phyloP scores from a whole-genome alignment of 2,113 vertebrate genomes.

The Hyperopisus bebe region DNA sequence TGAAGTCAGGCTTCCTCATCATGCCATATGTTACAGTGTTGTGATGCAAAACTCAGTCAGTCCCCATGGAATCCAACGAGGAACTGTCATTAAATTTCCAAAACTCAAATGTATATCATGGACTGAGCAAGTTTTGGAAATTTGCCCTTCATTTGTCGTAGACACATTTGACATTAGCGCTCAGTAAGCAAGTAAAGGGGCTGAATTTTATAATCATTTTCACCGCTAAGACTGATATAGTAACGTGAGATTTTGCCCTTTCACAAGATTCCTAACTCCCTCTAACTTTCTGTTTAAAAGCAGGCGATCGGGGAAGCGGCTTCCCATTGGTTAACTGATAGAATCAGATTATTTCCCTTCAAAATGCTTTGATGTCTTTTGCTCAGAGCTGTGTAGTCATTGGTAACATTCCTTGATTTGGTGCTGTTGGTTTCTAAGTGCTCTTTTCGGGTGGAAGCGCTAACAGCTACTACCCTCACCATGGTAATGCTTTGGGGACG shows the following conservation, averaged over 20 bases:
- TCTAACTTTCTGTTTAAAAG: not conserved
- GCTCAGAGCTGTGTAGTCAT: not conserved
- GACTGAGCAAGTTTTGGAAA: not conserved
- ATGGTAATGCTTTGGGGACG: not conserved
- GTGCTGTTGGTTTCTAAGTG: not conserved
- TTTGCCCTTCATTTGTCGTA: not conserved
- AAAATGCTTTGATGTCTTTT: not conserved
- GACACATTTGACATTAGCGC: not conserved
- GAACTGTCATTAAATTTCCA: not conserved
- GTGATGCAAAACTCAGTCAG: not conserved
- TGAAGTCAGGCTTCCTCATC: not conserved
- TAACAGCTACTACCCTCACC: not conserved
- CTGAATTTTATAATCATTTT: not conserved
- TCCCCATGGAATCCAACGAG: not conserved
- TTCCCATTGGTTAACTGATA: not conserved
- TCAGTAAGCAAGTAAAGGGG: not conserved
- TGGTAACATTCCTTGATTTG: not conserved
- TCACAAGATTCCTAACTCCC: not conserved
- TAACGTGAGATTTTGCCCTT: not conserved
- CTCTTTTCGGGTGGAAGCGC: not conserved
- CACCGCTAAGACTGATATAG: not conserved
- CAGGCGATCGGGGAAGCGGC: not conserved
- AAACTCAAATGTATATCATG: not conserved
- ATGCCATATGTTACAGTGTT: not conserved
- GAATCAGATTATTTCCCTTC: not conserved